phyloP scores from a whole-genome alignment of 2,113 vertebrate species.

The Otolemur garnettii region DNA sequence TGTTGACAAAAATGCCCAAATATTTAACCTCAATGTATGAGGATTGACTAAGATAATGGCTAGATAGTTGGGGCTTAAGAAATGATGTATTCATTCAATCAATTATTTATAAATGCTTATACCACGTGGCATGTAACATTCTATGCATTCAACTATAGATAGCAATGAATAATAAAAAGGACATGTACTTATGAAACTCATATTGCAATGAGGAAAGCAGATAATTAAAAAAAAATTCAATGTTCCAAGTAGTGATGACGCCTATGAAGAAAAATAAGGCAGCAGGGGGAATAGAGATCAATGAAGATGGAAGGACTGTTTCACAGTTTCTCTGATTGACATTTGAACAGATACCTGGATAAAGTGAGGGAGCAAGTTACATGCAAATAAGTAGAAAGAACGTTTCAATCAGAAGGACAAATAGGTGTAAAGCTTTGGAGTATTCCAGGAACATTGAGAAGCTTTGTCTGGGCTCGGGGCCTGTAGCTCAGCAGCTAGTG shows the following conservation, averaged over 20 bases:
- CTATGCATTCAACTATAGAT: not conserved
- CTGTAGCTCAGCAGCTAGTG: too few species aligned
- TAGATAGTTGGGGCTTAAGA: not conserved
- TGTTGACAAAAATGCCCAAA: not conserved
- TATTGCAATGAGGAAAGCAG: not conserved
- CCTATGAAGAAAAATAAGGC: not conserved
- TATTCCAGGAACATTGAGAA: not conserved
- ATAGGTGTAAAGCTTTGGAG: not conserved
- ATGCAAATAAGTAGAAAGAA: conserved; percentile 14
- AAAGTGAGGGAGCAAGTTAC: not conserved
- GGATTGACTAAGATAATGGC: not conserved
- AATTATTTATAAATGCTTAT: conserved; percentile 16
- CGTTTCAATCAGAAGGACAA: not conserved
- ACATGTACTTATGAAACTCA: not conserved
- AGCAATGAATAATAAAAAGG: not conserved
- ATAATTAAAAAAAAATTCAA: not conserved
- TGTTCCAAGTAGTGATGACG: not conserved
- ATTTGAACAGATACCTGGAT: not conserved
- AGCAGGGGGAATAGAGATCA: not conserved
- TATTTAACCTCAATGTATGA: not conserved
- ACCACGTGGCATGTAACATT: not conserved
- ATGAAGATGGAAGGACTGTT: not conserved
- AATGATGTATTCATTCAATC: not conserved
- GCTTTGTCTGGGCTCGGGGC: not conserved
- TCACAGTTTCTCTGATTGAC: conserved; percentile 24